A percentile compares a stretch with the other conserved stretches of the same genome.
Evolutionary conservation across 2,888 invertebrate genomes (phyloP).

Genomic region (Cryptosula pallasiana): DNA sequence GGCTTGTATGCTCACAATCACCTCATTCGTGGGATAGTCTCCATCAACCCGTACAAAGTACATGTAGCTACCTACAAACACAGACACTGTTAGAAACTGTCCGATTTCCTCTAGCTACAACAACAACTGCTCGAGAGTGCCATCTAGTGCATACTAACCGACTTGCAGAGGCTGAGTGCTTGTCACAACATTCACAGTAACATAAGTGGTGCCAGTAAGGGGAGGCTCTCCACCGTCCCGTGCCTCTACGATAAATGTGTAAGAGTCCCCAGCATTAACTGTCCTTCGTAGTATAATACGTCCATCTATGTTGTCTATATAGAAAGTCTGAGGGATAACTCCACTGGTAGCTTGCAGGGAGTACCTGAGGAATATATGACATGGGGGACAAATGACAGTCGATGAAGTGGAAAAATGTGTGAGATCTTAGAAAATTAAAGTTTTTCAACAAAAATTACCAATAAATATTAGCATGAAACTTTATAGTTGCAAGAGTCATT

Average conservation of each 20-base stretch:
- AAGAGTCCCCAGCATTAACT: slow-evolving; percentile 3
- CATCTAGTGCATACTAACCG: no score
- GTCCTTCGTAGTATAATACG: not conserved
- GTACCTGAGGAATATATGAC: not conserved
- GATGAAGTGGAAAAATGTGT: no score
- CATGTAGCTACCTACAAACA: no score
- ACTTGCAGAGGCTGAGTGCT: not conserved
- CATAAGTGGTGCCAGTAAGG: not conserved
- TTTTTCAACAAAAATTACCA: no score
- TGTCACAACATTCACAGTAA: slow-evolving; percentile 3
- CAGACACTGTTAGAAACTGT: no score
- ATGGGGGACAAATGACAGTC: no score
- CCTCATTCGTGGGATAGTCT: not conserved
- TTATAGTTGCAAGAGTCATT: no score
- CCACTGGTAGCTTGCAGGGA: not conserved
- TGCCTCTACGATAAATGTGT: not conserved
- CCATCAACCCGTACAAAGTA: slow-evolving; percentile 8
- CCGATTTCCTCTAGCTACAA: no score
- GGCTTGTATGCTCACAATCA: not conserved
- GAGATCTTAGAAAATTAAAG: no score
- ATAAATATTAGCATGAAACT: no score
- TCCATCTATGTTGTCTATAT: slow-evolving; percentile 10
- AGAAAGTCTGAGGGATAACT: slow-evolving; percentile 1
- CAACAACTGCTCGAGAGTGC: no score
- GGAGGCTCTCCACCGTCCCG: not conserved